Evolutionary conservation across 2,797 vertebrate species (phyloP).

Genomic region (Syngnathus rostellatus): DNA sequence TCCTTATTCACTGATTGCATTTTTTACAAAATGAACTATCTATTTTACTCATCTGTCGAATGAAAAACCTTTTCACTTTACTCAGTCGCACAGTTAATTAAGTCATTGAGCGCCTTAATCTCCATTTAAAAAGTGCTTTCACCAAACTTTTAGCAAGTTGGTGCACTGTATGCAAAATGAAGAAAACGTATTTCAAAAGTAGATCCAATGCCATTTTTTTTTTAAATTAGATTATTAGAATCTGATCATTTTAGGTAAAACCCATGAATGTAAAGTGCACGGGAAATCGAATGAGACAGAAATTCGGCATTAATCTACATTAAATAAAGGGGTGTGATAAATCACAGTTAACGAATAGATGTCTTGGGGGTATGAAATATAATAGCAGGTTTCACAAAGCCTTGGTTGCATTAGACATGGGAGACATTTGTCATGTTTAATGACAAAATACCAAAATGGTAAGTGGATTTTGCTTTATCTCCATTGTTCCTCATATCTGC

Average conservation of each 20-base stretch:
- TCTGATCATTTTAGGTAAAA: constrained; percentile 8
- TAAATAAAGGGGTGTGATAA: constrained; percentile 3
- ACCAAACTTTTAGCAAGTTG: too few relatives aligned
- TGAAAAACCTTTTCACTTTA: too few relatives aligned
- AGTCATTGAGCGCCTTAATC: too few relatives aligned
- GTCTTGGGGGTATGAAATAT: constrained; percentile 10
- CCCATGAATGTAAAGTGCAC: constrained; percentile 8
- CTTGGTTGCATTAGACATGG: background rate
- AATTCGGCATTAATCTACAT: constrained; percentile 5
- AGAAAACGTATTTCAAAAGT: background rate
- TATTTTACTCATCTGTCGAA: too few relatives aligned
- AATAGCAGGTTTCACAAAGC: constrained; percentile 8
- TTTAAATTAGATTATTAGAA: constrained; percentile 1
- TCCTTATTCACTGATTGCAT: too few relatives aligned
- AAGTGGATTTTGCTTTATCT: constrained; percentile 14
- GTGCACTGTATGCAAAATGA: background rate
- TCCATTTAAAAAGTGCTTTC: too few relatives aligned
- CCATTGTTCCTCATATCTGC: constrained; percentile 7
- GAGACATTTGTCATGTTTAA: constrained; percentile 1
- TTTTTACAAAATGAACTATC: too few relatives aligned
- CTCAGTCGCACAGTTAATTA: too few relatives aligned
- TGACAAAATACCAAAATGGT: constrained; percentile 6
- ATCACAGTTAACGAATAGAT: background rate
- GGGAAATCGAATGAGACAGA: constrained; percentile 6
- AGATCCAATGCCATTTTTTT: background rate